A percentile compares a stretch with the other conserved stretches of the same genome.
phyloP scores from a whole-genome alignment of 1,140 invertebrate genomes.

The Agrypnia vestita region DNA sequence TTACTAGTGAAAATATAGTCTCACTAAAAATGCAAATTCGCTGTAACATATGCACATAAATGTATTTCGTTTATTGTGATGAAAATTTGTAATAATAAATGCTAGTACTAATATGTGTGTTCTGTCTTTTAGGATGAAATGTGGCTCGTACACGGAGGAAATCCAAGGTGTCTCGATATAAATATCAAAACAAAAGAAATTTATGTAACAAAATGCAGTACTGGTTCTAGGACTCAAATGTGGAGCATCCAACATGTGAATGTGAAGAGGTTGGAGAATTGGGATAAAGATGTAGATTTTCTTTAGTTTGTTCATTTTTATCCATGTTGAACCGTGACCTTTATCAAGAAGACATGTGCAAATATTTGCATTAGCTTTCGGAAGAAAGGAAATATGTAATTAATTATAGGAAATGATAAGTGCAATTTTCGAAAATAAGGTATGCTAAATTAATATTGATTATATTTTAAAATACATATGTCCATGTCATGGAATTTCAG shows the following conservation, averaged over 20 bases:
- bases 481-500: constrained; percentile 29
- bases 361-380: constrained; percentile 3
- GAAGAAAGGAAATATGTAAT: constrained; percentile 7
- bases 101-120: background rate
- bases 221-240: constrained; percentile 48
- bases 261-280: constrained; percentile 49
- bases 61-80: background rate
- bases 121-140: constrained; percentile 73
- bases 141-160: constrained; percentile 80
- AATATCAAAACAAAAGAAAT: constrained; percentile 80
- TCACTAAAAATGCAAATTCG: too few species aligned
- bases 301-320: too few species aligned
- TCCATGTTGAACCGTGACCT: too few species aligned
- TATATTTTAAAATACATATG: background rate
- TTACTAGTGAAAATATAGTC: too few species aligned
- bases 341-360: background rate
- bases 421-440: constrained; percentile 40
- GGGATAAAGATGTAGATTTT: constrained; percentile 31
- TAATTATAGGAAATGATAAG: constrained; percentile 22
- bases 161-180: constrained; percentile 84
- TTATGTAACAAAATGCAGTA: constrained; percentile 84
- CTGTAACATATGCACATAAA: too few species aligned
- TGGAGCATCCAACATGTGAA: constrained; percentile 55
- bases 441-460: constrained; percentile 27
- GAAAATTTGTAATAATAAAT: background rate